Evolutionary conservation across 2,888 invertebrate genomes (phyloP).

Genomic region (Caenorhabditis sp.): DNA sequence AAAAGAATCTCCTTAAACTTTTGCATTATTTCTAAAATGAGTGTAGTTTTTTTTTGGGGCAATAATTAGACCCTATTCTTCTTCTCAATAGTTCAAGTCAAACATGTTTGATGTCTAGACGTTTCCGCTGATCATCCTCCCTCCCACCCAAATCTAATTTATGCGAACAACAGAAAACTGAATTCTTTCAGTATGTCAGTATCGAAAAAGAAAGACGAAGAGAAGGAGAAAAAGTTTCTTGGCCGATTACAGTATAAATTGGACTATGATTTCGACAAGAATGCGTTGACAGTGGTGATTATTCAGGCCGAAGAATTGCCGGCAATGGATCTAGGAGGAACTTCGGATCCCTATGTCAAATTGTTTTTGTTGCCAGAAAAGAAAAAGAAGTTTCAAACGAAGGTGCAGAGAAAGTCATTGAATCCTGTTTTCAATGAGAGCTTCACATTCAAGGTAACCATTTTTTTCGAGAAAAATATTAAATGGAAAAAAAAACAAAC

Average conservation of each 20-base stretch:
- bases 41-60: too few relatives aligned
- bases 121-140: neutral
- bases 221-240: constrained; percentile 75
- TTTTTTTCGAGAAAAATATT: neutral
- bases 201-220: constrained; percentile 63
- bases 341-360: constrained; percentile 97
- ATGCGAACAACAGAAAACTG: neutral
- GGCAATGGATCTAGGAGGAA: constrained; percentile 97
- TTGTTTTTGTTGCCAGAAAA: constrained; percentile 94
- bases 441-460: constrained; percentile 92
- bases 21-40: too few relatives aligned
- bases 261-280: constrained; percentile 98
- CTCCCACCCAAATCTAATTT: neutral
- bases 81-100: too few relatives aligned
- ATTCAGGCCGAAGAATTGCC: constrained; percentile 97
- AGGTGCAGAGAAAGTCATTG: constrained; percentile 86
- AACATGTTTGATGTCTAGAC: neutral
- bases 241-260: constrained; percentile 90
- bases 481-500: neutral
- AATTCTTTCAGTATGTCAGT: constrained; percentile 41
- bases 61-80: too few relatives aligned
- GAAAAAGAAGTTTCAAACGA: constrained; percentile 99
- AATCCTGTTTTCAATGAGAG: constrained; percentile 98
- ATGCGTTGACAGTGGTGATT: constrained; percentile 94
- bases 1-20: neutral